phyloP scores from a whole-genome alignment of 2,113 vertebrate species.

The Hymenochirus boettgeri region DNA sequence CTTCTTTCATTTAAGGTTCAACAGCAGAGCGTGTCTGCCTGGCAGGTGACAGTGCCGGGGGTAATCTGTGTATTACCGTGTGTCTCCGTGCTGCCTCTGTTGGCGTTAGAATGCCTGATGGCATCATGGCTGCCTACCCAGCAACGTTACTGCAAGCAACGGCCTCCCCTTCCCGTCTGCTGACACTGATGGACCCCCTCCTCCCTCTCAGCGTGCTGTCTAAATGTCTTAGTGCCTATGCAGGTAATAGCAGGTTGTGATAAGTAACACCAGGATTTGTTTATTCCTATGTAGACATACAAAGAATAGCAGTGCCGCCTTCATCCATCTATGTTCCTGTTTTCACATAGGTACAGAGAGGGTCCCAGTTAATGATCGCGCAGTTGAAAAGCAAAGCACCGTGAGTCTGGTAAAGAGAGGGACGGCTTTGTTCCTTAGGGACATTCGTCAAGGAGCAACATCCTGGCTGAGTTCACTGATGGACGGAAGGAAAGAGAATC shows the following conservation, averaged over 20 bases:
- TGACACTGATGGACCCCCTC: slow-evolving; percentile 84
- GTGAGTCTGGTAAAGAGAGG: slow-evolving; percentile 71
- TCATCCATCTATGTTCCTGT: not conserved
- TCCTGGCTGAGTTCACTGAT: slow-evolving; percentile 80
- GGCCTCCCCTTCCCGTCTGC: slow-evolving; percentile 86
- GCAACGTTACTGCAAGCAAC: slow-evolving; percentile 76
- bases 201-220: slow-evolving; percentile 83
- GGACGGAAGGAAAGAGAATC: slow-evolving; percentile 60
- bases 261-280: not conserved
- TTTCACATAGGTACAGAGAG: slow-evolving; percentile 61
- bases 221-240: slow-evolving; percentile 82
- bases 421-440: slow-evolving; percentile 68
- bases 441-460: slow-evolving; percentile 76
- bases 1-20: no score
- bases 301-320: no score
- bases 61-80: slow-evolving; percentile 79
- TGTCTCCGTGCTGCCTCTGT: slow-evolving; percentile 76
- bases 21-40: slow-evolving; percentile 81
- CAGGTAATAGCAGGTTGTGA: slow-evolving; percentile 59
- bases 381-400: slow-evolving; percentile 65
- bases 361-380: slow-evolving; percentile 51
- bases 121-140: slow-evolving; percentile 80
- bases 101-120: slow-evolving; percentile 78
- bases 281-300: not conserved
- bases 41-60: slow-evolving; percentile 83